Base-by-base conservation (phyloP, 2,888 invertebrate species). In the Cyrtodaria siliqua region DNA sequence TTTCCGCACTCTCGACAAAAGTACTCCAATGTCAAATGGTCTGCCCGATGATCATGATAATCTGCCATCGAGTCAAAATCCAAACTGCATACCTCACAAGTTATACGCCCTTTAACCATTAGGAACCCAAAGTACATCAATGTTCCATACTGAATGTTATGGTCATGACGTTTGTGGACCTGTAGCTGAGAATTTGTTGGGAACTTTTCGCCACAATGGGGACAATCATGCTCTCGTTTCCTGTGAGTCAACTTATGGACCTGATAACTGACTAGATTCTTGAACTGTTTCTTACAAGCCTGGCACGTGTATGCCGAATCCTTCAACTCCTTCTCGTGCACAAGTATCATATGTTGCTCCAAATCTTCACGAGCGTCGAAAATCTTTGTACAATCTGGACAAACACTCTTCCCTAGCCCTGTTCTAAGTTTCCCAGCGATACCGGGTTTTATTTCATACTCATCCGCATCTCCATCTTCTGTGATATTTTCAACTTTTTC, bases 181-280 rank as follows among this genome's bases (percentile, higher is more conserved):
- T 74, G 72, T 16, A 80, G 63, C 26, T 77, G 72, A 38, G 66
- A 66, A 38, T 68, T 73, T 24, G 70, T 70, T 3, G 38, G 20
- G 27, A 80, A 80, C 12, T 47, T 61, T 33, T 73, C 44, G 3
- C 70, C 71, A 62, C 80, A 80, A 18, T 73, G 70, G 14, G 49
- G 55, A 56, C 80, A 80, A 24, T 70, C 66, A 67, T 68, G 55
- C 24, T 72, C 67, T 16, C 76, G 70, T 42, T 73, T 69, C 29
- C 72, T 75, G 29, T 79, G 79, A n/a, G 63, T 72, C 16, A 75
- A 55, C 40, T 79, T 75, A 38, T 79, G 79, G 18, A 76, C 75
- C 62, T 75, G 72, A 24, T 66, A 76, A 29, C 72, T 76, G 1
- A 79, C 72, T 6, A 69, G 61, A 29, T 62, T 68, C 53, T 72